Percentiles rank a stretch among this genome's conserved stretches.
These are phyloP conservation scores for Cosmopolites sordidus DNA, from an alignment of 2,888 invertebrate genomes.

Conservation along the genomic window DNA sequence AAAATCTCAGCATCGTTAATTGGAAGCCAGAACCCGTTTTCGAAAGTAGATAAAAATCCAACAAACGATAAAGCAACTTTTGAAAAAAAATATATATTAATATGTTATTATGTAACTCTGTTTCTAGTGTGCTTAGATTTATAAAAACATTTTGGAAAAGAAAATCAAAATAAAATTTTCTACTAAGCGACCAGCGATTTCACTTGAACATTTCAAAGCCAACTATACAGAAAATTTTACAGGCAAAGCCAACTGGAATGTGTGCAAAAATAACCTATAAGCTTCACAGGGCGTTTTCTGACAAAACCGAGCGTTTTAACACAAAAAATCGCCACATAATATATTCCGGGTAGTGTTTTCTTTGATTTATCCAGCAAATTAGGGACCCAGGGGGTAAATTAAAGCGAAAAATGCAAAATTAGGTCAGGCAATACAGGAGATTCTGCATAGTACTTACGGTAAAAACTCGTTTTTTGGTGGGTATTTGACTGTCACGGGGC, in stretches of 20 bases:
- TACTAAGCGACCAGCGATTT: constrained; percentile 6
- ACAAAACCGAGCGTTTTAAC: constrained; percentile 3
- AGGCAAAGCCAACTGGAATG: constrained; percentile 12
- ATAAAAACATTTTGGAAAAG: too few relatives aligned
- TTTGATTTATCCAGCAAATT: not conserved
- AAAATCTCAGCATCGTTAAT: too few relatives aligned
- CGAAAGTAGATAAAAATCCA: too few relatives aligned
- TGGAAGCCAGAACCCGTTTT: too few relatives aligned
- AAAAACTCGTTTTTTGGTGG: constrained; percentile 7
- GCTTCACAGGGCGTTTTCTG: constrained; percentile 16
- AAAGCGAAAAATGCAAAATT: constrained; percentile 19
- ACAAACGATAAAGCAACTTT: too few relatives aligned
- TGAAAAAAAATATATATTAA: too few relatives aligned
- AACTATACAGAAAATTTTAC: constrained; percentile 13
- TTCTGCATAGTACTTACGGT: constrained; percentile 21
- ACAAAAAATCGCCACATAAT: constrained; percentile 2
- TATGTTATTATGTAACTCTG: too few relatives aligned
- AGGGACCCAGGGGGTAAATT: constrained; percentile 8
- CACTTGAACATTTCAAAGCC: constrained; percentile 11
- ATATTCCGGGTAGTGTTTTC: not conserved
- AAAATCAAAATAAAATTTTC: not conserved
- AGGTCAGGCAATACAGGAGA: constrained; percentile 20
- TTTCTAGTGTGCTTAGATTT: too few relatives aligned
- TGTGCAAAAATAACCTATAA: constrained; percentile 27
- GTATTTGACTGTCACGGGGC: constrained; percentile 15